A percentile compares a stretch with the other conserved stretches of the same genome.
These are phyloP conservation scores for Aquatica leii DNA, from an alignment of 2,888 invertebrate genomes.

Conservation along the genomic window DNA sequence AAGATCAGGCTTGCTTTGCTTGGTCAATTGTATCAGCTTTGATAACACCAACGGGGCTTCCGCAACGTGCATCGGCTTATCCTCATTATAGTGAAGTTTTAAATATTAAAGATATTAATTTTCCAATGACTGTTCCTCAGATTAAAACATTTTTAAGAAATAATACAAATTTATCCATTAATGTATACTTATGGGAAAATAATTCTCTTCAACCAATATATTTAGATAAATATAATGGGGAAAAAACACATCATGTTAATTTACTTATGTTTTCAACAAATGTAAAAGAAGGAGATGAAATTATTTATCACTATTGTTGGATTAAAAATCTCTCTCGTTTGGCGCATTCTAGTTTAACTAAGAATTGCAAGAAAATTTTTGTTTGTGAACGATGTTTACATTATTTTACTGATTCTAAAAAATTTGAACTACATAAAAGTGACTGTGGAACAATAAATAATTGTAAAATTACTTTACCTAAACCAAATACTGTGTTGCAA, in stretches of 20 bases:
- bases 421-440: conserved; percentile 16
- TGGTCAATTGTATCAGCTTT: conserved; percentile 39
- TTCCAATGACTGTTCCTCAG: conserved; percentile 20
- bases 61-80: conserved; percentile 22
- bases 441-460: conserved; percentile 18
- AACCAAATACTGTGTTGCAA: conserved; percentile 12
- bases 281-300: too few relatives aligned
- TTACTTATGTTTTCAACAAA: conserved; percentile 19
- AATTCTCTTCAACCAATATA: conserved; percentile 7
- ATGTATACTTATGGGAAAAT: conserved; percentile 40
- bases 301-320: conserved; percentile 26
- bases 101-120: conserved; percentile 29
- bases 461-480: background rate
- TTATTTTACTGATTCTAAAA: conserved; percentile 15
- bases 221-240: background rate
- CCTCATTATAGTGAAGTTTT: conserved; percentile 29
- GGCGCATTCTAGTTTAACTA: conserved; percentile 14
- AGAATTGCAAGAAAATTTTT: conserved; percentile 8
- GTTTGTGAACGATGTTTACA: conserved; percentile 24
- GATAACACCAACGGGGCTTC: conserved; percentile 14
- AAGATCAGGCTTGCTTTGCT: conserved; percentile 41
- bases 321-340: conserved; percentile 34
- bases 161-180: conserved; percentile 37
- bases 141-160: conserved; percentile 38
- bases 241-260: background rate